Evolutionary conservation across 2,888 invertebrate genomes (phyloP).

Genomic region (Himalopsyche kuldschensis): DNA sequence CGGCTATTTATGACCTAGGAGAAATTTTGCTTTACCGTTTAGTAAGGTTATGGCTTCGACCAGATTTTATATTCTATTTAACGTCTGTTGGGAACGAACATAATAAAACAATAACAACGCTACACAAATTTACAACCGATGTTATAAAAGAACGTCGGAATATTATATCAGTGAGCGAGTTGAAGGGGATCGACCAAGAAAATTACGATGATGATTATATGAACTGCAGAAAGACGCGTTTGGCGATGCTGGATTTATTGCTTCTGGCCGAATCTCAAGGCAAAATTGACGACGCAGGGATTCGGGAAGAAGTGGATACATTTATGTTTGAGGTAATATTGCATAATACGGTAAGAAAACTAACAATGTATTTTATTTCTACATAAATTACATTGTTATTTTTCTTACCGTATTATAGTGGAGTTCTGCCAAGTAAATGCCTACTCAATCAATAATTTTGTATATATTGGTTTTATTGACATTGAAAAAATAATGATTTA

Average conservation of each 20-base stretch:
- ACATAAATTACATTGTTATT: no score
- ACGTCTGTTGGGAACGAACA: conserved; percentile 56
- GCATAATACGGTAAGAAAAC: no score
- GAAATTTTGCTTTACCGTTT: conserved; percentile 47
- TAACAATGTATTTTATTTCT: no score
- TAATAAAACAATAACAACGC: conserved; percentile 43
- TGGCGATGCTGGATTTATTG: conserved; percentile 67
- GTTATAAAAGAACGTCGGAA: neutral
- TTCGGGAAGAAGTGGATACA: conserved; percentile 71
- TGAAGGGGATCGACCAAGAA: neutral
- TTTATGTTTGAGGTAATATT: conserved; percentile 74
- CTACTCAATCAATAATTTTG: no score
- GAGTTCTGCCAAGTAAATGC: no score
- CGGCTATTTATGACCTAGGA: conserved; percentile 58
- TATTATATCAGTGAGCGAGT: neutral
- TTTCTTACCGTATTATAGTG: no score
- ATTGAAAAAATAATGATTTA: neutral
- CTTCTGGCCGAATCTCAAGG: conserved; percentile 61
- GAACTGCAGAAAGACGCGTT: conserved; percentile 50
- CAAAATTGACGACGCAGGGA: conserved; percentile 60
- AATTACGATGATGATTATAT: conserved; percentile 1
- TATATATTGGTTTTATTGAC: neutral
- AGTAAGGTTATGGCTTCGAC: conserved; percentile 61
- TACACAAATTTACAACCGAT: conserved; percentile 12
- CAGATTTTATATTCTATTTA: conserved; percentile 57